These are phyloP conservation scores for Cepphus grylle DNA, from an alignment of 2,113 vertebrate genomes.

Conservation along the genomic window DNA sequence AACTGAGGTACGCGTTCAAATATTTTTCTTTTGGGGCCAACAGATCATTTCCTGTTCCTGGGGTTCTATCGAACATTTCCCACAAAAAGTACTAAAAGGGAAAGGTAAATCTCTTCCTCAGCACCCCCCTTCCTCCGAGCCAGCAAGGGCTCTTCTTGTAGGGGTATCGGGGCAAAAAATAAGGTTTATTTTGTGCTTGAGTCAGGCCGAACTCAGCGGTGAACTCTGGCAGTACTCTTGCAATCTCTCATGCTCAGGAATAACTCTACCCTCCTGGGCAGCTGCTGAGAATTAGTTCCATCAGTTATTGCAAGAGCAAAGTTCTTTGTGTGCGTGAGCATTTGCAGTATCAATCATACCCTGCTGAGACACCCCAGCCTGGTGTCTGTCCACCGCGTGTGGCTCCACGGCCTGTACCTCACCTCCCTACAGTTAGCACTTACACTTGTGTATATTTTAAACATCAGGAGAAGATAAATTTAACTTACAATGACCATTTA, in stretches of 20 bases:
- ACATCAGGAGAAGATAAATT: neutral
- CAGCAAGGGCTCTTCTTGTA: rapidly evolving
- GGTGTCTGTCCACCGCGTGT: neutral
- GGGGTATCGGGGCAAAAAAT: neutral
- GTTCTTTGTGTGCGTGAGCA: neutral
- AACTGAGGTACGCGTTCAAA: neutral
- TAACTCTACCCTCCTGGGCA: neutral
- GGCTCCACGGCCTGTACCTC: neutral
- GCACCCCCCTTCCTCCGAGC: neutral
- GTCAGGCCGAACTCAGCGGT: neutral
- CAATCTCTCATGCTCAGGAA: neutral
- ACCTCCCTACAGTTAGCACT: neutral
- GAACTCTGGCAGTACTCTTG: neutral
- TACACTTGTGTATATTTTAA: neutral
- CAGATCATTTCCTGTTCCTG: neutral
- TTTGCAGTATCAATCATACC: neutral
- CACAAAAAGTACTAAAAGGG: neutral
- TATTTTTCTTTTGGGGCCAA: neutral
- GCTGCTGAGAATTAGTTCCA: neutral
- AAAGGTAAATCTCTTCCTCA: neutral
- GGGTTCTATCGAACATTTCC: neutral
- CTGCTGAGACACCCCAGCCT: neutral
- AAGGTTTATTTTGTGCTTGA: neutral
- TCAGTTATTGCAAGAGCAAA: neutral
- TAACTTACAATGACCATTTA: neutral